These are phyloP conservation scores for Hippasteria phrygiana DNA, from an alignment of 53 echinoderm and acorn worm species.

Conservation along the genomic window DNA sequence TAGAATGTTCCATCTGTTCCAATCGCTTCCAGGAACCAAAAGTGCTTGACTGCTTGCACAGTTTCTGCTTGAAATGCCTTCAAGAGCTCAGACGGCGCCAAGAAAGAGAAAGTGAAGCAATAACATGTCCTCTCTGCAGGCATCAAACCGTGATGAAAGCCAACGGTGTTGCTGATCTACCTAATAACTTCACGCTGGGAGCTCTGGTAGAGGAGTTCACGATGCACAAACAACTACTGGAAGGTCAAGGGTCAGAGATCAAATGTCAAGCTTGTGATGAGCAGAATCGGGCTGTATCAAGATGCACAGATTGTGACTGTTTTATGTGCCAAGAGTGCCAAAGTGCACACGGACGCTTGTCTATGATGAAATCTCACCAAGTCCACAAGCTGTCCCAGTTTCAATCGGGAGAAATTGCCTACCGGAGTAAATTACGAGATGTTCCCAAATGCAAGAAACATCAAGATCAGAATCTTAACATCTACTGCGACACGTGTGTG, in stretches of 20 bases:
- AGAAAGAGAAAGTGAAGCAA: neutral
- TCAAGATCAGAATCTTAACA: slow-evolving; percentile 46
- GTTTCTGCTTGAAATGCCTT: slow-evolving; percentile 53
- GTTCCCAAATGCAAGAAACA: slow-evolving; percentile 53
- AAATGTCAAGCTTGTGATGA: slow-evolving; percentile 59
- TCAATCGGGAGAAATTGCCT: neutral
- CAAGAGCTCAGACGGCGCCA: slow-evolving; percentile 6
- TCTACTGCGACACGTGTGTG: slow-evolving; percentile 59
- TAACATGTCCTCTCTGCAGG: slow-evolving; percentile 50
- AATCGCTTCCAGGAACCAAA: slow-evolving; percentile 31
- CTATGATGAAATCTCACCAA: slow-evolving; percentile 18
- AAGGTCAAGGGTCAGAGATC: slow-evolving; percentile 42
- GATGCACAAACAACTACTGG: slow-evolving; percentile 40
- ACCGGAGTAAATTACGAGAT: slow-evolving; percentile 29
- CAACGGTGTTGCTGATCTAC: slow-evolving; percentile 24
- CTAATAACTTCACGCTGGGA: slow-evolving; percentile 34
- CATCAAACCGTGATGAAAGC: slow-evolving; percentile 16
- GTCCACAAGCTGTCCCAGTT: slow-evolving; percentile 32
- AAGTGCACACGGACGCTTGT: slow-evolving; percentile 47
- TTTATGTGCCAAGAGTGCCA: slow-evolving; percentile 41
- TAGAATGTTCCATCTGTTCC: slow-evolving; percentile 54
- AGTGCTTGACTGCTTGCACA: slow-evolving; percentile 57
- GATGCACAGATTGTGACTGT: slow-evolving; percentile 25
- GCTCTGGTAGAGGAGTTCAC: slow-evolving; percentile 57
- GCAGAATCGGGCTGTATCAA: slow-evolving; percentile 38